Percentiles rank a stretch among this genome's conserved stretches.
phyloP scores from a whole-genome alignment of 2,113 vertebrate genomes.

The Piaya cayana region DNA sequence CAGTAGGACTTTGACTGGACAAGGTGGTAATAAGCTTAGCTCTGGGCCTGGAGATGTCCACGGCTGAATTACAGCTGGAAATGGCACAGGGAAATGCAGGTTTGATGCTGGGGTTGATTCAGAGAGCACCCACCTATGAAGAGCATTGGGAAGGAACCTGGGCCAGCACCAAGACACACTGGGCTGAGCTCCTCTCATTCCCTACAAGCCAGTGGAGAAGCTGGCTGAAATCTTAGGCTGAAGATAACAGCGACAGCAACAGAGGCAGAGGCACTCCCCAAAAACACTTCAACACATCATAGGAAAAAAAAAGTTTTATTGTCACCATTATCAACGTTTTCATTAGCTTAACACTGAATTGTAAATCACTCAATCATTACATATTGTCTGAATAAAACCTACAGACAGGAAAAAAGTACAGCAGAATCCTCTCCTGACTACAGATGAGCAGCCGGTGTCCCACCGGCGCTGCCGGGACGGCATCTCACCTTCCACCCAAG shows the following conservation, averaged over 20 bases:
- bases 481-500: slow-evolving; percentile 57
- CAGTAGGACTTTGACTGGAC: not conserved
- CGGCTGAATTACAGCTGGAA: not conserved
- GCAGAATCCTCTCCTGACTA: slow-evolving; percentile 51
- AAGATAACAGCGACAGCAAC: not conserved
- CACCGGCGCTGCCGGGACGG: not conserved
- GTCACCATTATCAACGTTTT: slow-evolving; percentile 70
- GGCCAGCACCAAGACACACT: not conserved
- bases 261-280: not conserved
- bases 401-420: slow-evolving; percentile 75
- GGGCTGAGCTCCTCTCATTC: not conserved
- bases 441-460: not conserved
- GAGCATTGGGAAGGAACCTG: not conserved
- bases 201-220: not conserved
- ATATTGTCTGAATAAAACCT: slow-evolving; percentile 79
- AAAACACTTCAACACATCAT: not conserved
- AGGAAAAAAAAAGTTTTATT: slow-evolving; percentile 70
- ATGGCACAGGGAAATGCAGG: not conserved
- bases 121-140: accelerated
- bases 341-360: slow-evolving; percentile 82
- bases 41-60: not conserved
- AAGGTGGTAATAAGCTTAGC: not conserved
- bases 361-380: slow-evolving; percentile 82
- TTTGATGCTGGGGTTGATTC: not conserved
- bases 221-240: not conserved